Evolutionary conservation across 2,888 invertebrate genomes (phyloP).

Genomic region (Ophion ellenae): DNA sequence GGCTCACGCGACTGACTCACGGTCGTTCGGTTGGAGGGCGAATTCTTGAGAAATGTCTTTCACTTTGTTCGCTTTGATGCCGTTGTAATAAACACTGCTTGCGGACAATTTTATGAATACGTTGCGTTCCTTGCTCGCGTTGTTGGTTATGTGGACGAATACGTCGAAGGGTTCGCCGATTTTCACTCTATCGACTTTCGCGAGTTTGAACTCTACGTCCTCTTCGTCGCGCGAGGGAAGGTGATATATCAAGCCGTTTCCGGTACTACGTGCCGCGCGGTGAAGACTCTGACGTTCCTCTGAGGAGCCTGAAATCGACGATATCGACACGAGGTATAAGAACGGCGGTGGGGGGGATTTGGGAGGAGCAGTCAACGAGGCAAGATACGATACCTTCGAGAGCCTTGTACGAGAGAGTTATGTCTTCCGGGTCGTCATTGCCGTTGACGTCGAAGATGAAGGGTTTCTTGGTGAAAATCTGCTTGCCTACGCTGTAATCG

Average conservation of each 20-base stretch:
- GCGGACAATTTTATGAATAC: slow-evolving; percentile 89
- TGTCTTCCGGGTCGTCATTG: slow-evolving; percentile 89
- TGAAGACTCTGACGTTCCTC: slow-evolving; percentile 90
- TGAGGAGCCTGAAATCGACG: slow-evolving; percentile 85
- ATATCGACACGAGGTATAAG: too few relatives aligned
- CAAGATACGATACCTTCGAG: slow-evolving; percentile 85
- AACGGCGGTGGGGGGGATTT: too few relatives aligned
- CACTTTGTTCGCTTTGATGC: slow-evolving; percentile 89
- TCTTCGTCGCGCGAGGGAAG: slow-evolving; percentile 86
- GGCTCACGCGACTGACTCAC: slow-evolving; percentile 83
- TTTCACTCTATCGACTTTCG: slow-evolving; percentile 88
- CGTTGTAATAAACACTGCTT: slow-evolving; percentile 91
- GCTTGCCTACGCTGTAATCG: slow-evolving; percentile 88
- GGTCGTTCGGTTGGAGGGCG: too few relatives aligned
- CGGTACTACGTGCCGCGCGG: slow-evolving; percentile 89
- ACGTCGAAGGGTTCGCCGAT: slow-evolving; percentile 90
- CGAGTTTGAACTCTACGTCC: slow-evolving; percentile 87
- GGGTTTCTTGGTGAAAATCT: slow-evolving; percentile 90
- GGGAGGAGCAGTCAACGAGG: too few relatives aligned
- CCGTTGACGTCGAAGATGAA: slow-evolving; percentile 90
- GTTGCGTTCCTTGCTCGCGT: slow-evolving; percentile 85
- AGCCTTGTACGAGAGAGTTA: slow-evolving; percentile 89
- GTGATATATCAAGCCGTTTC: slow-evolving; percentile 88
- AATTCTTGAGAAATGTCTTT: too few relatives aligned
- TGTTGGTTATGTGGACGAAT: slow-evolving; percentile 88